Conservation (phyloP, 2,113 vertebrate genomes). For the Heterotis niloticus region DNA sequence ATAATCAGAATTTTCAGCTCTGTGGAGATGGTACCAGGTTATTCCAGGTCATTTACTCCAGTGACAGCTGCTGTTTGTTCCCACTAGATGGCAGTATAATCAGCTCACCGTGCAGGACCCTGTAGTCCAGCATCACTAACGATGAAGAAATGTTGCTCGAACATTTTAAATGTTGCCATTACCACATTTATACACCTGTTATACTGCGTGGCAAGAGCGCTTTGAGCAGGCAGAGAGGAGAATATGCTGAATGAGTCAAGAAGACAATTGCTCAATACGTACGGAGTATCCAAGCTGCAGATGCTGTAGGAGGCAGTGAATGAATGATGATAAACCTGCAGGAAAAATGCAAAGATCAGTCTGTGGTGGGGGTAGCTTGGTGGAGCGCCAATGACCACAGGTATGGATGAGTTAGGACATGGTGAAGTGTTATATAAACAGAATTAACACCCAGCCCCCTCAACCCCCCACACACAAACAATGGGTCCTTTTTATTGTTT, state of each 20-base stretch:
- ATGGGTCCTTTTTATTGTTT: too few species aligned
- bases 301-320: constrained; percentile 92
- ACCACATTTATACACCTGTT: background rate
- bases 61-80: background rate
- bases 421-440: too few species aligned
- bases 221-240: background rate
- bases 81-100: constrained; percentile 20
- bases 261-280: constrained; percentile 44
- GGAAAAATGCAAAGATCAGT: constrained; percentile 29
- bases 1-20: background rate
- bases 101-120: background rate
- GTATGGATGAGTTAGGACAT: too few species aligned
- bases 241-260: background rate
- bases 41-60: background rate
- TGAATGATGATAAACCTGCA: constrained; percentile 87
- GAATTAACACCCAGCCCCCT: too few species aligned
- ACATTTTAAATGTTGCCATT: background rate
- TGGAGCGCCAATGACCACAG: too few species aligned
- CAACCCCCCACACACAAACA: too few species aligned
- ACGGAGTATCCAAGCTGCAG: constrained; percentile 74
- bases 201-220: background rate
- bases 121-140: background rate
- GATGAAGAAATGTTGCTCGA: background rate
- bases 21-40: background rate
- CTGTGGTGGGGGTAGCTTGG: too few species aligned